A percentile compares a stretch with the other conserved stretches of the same genome.
Evolutionary conservation across 2,113 vertebrate genomes (phyloP).

Genomic region (Pandion haliaetus): DNA sequence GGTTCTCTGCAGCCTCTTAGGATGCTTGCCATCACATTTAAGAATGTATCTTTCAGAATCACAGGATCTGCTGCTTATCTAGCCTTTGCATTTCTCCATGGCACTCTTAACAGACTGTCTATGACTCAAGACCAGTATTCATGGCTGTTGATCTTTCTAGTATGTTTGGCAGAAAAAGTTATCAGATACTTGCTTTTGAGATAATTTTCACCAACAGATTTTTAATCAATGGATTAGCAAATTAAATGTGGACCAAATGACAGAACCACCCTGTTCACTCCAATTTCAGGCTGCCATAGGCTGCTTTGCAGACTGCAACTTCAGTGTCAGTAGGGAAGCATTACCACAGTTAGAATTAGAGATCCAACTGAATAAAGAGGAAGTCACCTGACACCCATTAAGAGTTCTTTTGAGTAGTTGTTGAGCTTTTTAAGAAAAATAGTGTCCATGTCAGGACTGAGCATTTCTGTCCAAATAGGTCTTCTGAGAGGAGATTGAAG

Average conservation of each 20-base stretch:
- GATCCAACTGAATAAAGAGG: background rate
- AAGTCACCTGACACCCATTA: background rate
- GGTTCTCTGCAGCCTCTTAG: background rate
- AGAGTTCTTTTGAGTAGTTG: background rate
- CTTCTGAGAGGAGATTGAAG: background rate
- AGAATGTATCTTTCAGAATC: background rate
- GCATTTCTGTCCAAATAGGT: background rate
- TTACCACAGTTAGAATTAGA: background rate
- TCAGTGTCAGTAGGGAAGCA: background rate
- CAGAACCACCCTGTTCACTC: background rate
- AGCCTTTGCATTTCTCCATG: background rate
- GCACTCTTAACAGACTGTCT: background rate
- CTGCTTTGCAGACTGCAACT: background rate
- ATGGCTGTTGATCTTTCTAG: background rate
- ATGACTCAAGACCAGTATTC: background rate
- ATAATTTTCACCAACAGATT: background rate
- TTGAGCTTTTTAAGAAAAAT: background rate
- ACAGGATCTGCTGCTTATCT: background rate
- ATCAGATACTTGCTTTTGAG: background rate
- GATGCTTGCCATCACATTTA: background rate
- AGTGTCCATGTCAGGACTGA: background rate
- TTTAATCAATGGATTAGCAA: background rate
- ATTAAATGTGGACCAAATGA: background rate
- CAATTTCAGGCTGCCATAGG: background rate
- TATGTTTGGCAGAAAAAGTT: background rate